phyloP scores from a whole-genome alignment of 2,113 vertebrate species.

The Solea solea region DNA sequence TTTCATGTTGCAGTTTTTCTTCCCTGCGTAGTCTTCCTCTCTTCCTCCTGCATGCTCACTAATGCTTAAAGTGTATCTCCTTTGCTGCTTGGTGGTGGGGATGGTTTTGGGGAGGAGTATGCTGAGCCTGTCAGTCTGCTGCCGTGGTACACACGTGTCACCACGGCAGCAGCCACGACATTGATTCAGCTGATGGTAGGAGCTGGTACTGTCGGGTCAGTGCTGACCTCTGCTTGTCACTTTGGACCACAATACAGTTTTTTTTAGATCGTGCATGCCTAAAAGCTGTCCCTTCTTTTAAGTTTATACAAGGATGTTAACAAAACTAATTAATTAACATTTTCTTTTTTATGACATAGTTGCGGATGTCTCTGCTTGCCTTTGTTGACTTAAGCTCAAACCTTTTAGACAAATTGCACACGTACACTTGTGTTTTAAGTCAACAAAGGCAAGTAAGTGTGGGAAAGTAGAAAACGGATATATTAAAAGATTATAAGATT shows the following conservation, averaged over 20 bases:
- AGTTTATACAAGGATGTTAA: background rate
- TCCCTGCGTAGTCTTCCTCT: background rate
- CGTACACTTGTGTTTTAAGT: conserved; percentile 64
- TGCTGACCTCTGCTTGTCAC: conserved; percentile 88
- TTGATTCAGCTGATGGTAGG: conserved; percentile 79
- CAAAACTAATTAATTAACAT: background rate
- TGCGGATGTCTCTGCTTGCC: conserved; percentile 25
- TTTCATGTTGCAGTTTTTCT: conserved; percentile 20
- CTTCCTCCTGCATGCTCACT: conserved; percentile 66
- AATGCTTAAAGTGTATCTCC: conserved; percentile 57
- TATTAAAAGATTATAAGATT: background rate
- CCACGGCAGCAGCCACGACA: conserved; percentile 59
- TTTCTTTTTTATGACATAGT: background rate
- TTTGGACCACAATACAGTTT: conserved; percentile 28
- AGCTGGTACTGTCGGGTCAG: conserved; percentile 89
- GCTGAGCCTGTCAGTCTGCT: conserved; percentile 67
- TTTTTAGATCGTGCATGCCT: conserved; percentile 23
- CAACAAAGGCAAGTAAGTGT: conserved; percentile 64
- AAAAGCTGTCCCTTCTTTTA: conserved; percentile 2
- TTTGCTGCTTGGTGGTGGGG: conserved; percentile 66
- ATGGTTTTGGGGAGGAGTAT: conserved; percentile 68
- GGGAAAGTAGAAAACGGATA: background rate
- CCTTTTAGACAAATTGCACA: conserved; percentile 8
- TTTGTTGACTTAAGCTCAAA: conserved; percentile 66
- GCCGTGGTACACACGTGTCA: conserved; percentile 66